These are phyloP conservation scores for Danio choprae DNA, from an alignment of 2,797 vertebrate species.

Conservation along the genomic window DNA sequence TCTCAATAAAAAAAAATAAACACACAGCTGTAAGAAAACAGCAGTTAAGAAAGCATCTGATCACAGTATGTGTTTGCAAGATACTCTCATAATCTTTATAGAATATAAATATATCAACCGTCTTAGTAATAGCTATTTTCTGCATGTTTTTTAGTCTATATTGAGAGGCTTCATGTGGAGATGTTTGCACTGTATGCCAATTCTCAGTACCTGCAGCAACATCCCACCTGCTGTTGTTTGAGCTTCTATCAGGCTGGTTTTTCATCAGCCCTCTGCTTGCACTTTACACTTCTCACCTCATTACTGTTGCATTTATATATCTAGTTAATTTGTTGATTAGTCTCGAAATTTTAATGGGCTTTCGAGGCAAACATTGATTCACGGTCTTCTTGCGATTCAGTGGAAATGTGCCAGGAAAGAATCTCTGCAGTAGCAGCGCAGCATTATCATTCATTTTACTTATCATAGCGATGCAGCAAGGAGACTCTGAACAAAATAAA, in stretches of 20 bases:
- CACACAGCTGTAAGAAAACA: no score
- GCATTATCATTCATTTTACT: neutral
- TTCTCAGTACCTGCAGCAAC: neutral
- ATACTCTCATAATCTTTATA: no score
- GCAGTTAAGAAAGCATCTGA: no score
- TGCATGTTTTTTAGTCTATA: neutral
- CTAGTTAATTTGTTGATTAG: slow-evolving; percentile 1
- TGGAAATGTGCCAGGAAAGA: neutral
- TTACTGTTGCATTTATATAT: neutral
- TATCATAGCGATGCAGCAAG: neutral
- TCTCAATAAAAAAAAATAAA: no score
- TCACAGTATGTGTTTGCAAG: no score
- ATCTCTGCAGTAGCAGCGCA: neutral
- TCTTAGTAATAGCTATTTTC: neutral
- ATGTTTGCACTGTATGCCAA: neutral
- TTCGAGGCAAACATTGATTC: neutral
- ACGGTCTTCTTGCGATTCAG: neutral
- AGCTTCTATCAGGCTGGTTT: neutral
- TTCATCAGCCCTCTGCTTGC: neutral
- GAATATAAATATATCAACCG: neutral
- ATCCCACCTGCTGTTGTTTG: neutral
- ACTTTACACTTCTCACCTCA: slow-evolving; percentile 20
- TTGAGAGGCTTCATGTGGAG: neutral
- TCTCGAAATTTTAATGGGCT: neutral
- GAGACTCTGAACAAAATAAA: neutral